Evolutionary conservation across 2,888 invertebrate genomes (phyloP).

Genomic region (Meliscaeva auricollis): DNA sequence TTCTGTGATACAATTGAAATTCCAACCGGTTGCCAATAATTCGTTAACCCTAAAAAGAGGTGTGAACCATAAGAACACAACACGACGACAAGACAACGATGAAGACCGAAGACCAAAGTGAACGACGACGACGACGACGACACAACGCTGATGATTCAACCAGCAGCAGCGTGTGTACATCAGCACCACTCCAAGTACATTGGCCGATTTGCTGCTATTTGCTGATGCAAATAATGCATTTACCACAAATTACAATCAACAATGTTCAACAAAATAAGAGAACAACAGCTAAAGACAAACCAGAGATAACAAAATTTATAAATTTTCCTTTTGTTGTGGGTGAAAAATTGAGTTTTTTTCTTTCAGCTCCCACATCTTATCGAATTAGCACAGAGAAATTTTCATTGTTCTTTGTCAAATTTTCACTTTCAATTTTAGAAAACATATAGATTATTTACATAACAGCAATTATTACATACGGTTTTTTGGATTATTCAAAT

Average conservation of each 20-base stretch:
- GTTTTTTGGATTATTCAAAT: conserved; percentile 32
- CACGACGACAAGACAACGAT: conserved; percentile 42
- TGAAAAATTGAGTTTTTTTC: conserved; percentile 39
- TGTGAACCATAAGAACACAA: conserved; percentile 68
- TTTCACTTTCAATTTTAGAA: conserved; percentile 42
- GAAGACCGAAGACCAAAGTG: conserved; percentile 10
- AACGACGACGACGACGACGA: conserved; percentile 17
- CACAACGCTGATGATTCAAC: conserved; percentile 63
- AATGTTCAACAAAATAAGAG: conserved; percentile 46
- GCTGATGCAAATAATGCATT: conserved; percentile 41
- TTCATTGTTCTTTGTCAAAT: conserved; percentile 35
- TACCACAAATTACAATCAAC: conserved; percentile 57
- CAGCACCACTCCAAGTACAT: conserved; percentile 33
- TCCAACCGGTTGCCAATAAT: conserved; percentile 73
- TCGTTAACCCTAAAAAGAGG: conserved; percentile 70
- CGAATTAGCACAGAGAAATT: conserved; percentile 46
- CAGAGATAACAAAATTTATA: conserved; percentile 50
- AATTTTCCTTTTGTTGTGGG: conserved; percentile 67
- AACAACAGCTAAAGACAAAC: conserved; percentile 11
- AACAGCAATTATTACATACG: conserved; percentile 40
- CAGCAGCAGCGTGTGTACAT: conserved; percentile 47
- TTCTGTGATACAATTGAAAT: conserved; percentile 35
- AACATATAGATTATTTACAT: conserved; percentile 59
- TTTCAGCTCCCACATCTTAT: conserved; percentile 46
- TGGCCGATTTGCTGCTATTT: conserved; percentile 49